These are phyloP conservation scores for Cheirogaleus major DNA, from an alignment of 2,797 vertebrate genomes.

Conservation along the genomic window DNA sequence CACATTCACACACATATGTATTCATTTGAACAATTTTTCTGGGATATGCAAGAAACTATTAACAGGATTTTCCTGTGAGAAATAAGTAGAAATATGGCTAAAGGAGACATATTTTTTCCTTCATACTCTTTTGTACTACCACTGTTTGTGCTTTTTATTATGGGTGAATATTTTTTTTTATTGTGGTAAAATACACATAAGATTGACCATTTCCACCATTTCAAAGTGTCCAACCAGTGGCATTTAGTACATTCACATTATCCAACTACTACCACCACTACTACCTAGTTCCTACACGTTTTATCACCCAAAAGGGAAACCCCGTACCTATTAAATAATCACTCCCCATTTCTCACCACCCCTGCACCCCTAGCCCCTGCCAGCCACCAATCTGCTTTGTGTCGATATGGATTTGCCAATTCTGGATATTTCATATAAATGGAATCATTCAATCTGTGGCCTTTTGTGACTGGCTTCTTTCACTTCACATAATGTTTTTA, in stretches of 20 bases:
- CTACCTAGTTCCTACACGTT: not conserved
- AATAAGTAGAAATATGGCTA: not conserved
- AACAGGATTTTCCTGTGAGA: not conserved
- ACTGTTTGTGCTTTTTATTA: not conserved
- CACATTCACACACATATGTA: not conserved
- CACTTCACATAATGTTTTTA: not conserved
- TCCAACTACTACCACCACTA: not conserved
- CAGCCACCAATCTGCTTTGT: not conserved
- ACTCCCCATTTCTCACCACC: not conserved
- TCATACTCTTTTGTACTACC: not conserved
- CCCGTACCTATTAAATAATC: not conserved
- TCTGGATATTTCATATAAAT: not conserved
- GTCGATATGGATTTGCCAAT: not conserved
- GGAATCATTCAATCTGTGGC: not conserved
- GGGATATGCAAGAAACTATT: not conserved
- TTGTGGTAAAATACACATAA: not conserved
- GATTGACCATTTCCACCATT: not conserved
- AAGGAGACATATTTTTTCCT: not conserved
- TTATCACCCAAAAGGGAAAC: not conserved
- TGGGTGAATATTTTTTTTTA: not conserved
- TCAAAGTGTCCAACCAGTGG: not conserved
- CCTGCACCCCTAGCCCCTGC: not conserved
- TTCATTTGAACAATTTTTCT: not conserved
- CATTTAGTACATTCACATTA: not conserved
- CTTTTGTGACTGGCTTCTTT: not conserved